These are phyloP conservation scores for Benthosema pterotum DNA, from an alignment of 2,797 vertebrate species.

Conservation along the genomic window DNA sequence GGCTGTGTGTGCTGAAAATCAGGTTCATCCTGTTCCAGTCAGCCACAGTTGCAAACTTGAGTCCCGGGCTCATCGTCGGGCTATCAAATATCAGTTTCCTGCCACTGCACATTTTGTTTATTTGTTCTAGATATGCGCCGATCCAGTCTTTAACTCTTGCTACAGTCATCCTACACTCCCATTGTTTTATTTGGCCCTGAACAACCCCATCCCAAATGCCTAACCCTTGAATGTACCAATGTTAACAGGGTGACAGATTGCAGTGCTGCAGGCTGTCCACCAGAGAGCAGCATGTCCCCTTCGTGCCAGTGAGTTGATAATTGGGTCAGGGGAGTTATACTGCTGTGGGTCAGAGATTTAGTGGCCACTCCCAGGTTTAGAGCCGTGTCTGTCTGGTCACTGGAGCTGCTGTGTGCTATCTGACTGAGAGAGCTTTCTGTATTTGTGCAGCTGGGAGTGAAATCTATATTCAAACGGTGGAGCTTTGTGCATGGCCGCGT, in stretches of 20 bases:
- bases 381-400: constrained; percentile 55
- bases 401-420: constrained; percentile 52
- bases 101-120: constrained; percentile 27
- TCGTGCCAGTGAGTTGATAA: constrained; percentile 50
- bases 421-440: constrained; percentile 61
- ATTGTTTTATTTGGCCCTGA: constrained; percentile 31
- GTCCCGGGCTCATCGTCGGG: constrained; percentile 11
- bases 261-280: constrained; percentile 25
- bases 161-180: background rate
- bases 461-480: constrained; percentile 58
- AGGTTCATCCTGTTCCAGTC: constrained; percentile 64
- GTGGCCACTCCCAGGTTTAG: constrained; percentile 60
- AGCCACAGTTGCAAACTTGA: constrained; percentile 19
- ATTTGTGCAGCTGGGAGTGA: constrained; percentile 73
- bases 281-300: constrained; percentile 56
- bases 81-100: constrained; percentile 30
- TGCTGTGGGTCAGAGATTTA: constrained; percentile 48
- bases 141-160: constrained; percentile 5
- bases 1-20: constrained; percentile 43
- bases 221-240: constrained; percentile 29
- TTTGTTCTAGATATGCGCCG: constrained; percentile 34
- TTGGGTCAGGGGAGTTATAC: constrained; percentile 60
- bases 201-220: constrained; percentile 1
- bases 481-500: constrained; percentile 1
- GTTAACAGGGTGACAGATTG: constrained; percentile 19